phyloP scores from a whole-genome alignment of 2,888 invertebrate species.

The Orthonevra nobilis region DNA sequence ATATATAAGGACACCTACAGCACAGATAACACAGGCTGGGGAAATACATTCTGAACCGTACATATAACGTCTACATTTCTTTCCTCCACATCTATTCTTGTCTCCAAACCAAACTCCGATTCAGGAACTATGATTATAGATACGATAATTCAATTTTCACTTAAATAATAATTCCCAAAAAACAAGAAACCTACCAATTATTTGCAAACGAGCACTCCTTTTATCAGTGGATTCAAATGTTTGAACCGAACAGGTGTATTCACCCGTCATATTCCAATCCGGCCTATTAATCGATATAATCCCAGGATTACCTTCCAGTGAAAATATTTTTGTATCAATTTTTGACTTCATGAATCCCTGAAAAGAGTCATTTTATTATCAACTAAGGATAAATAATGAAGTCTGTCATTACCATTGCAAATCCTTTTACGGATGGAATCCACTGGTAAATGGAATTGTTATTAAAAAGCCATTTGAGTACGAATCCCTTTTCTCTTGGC shows the following conservation, averaged over 20 bases:
- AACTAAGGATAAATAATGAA: conserved; percentile 73
- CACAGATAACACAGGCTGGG: conserved; percentile 78
- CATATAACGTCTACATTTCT: conserved; percentile 79
- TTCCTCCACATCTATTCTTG: conserved; percentile 78
- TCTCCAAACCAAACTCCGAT: conserved; percentile 79
- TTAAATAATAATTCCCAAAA: conserved; percentile 70
- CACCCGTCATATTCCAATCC: conserved; percentile 80
- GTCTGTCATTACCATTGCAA: conserved; percentile 76
- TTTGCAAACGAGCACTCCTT: conserved; percentile 79
- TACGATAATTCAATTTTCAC: neutral
- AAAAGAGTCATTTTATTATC: conserved; percentile 62
- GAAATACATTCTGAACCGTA: conserved; percentile 79
- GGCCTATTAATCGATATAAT: conserved; percentile 80
- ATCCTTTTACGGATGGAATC: conserved; percentile 80
- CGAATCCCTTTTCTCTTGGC: conserved; percentile 78
- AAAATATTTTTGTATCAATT: conserved; percentile 79
- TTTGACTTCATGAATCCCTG: conserved; percentile 80
- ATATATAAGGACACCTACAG: too few species aligned
- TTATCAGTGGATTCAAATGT: conserved; percentile 80
- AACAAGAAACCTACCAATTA: conserved; percentile 77
- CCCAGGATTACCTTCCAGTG: conserved; percentile 78
- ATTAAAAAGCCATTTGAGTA: conserved; percentile 80
- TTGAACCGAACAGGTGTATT: conserved; percentile 80
- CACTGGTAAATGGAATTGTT: conserved; percentile 80
- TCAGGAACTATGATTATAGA: conserved; percentile 77